These are phyloP conservation scores for Rousettus leschenaultii DNA, from an alignment of 2,113 vertebrate species.

Conservation along the genomic window DNA sequence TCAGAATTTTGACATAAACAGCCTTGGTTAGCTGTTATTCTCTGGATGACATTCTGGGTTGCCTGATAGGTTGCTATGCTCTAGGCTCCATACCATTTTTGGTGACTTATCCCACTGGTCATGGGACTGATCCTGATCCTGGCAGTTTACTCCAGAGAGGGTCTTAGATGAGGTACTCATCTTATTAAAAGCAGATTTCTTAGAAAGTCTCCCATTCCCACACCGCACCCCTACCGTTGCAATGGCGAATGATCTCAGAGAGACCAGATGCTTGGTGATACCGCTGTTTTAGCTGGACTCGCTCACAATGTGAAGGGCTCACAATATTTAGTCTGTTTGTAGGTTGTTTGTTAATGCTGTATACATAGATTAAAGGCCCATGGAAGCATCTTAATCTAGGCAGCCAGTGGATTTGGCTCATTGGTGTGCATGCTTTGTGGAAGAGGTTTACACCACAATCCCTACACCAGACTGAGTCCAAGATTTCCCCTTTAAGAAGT, in stretches of 20 bases:
- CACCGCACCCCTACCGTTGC: fast-evolving
- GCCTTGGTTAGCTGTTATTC: neutral
- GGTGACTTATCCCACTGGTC: neutral
- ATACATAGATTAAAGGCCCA: neutral
- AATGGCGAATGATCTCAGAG: neutral
- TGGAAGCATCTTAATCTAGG: neutral
- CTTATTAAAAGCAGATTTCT: neutral
- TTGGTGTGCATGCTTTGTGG: neutral
- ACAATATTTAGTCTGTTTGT: neutral
- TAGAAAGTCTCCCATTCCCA: neutral
- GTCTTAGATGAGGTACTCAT: neutral
- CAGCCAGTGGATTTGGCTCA: neutral
- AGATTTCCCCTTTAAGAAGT: neutral
- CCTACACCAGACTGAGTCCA: neutral
- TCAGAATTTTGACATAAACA: neutral
- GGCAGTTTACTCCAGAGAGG: neutral
- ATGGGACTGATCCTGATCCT: neutral
- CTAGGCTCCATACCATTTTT: neutral
- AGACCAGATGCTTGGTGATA: neutral
- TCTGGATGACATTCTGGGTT: neutral
- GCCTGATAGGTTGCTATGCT: neutral
- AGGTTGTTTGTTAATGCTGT: neutral
- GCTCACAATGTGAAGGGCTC: neutral
- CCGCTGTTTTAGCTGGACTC: neutral
- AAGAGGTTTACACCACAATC: neutral